phyloP scores from a whole-genome alignment of 2,797 vertebrate genomes.

The Eutrigla gurnardus region DNA sequence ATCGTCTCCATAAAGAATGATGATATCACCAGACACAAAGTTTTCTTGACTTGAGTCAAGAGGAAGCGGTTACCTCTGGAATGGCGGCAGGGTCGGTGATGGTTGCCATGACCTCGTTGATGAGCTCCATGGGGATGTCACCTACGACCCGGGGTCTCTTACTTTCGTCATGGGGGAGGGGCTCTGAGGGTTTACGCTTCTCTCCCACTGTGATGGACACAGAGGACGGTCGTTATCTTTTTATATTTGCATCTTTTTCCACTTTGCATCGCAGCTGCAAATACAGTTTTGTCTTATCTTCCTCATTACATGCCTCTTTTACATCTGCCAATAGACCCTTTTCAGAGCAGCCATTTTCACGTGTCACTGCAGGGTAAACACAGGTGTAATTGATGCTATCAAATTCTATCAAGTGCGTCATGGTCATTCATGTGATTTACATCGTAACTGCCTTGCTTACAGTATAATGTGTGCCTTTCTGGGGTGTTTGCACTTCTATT shows the following conservation, averaged over 20 bases:
- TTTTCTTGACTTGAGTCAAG: not conserved
- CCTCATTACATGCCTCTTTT: constrained; percentile 2
- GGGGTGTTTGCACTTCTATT: constrained; percentile 10
- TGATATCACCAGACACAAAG: not conserved
- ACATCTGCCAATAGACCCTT: not conserved
- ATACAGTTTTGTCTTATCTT: not conserved
- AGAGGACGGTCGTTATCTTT: not conserved
- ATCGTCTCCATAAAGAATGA: not conserved
- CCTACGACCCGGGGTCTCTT: constrained; percentile 92
- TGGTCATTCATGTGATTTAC: no score
- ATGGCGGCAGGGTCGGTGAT: constrained; percentile 95
- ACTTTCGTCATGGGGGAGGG: constrained; percentile 88
- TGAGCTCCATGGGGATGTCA: constrained; percentile 97
- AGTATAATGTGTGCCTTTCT: not conserved
- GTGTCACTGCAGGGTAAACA: not conserved
- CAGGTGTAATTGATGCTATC: not conserved
- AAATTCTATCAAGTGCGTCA: no score
- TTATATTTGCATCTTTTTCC: not conserved
- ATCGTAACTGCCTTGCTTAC: not conserved
- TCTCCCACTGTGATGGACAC: constrained; percentile 82
- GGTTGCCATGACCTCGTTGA: constrained; percentile 98
- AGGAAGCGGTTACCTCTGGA: constrained; percentile 90
- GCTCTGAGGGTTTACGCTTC: constrained; percentile 93
- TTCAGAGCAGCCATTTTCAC: not conserved
- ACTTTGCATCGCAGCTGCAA: not conserved